Evolutionary conservation across 2,113 vertebrate species (phyloP).

Genomic region (Notarius quadriscutis): DNA sequence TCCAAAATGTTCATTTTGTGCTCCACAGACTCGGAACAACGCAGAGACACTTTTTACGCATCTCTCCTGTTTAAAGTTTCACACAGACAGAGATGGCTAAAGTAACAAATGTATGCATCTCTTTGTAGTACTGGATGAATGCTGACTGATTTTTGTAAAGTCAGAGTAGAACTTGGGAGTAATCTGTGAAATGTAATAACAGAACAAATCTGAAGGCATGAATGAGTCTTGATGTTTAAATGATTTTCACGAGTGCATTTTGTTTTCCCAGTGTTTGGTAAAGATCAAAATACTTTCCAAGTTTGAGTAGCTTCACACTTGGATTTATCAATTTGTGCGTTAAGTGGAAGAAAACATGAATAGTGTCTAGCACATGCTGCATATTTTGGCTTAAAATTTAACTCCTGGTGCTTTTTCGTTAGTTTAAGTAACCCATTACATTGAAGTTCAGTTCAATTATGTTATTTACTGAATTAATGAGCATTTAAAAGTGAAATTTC

Average conservation of each 20-base stretch:
- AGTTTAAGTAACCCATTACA: background rate
- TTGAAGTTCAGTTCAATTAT: background rate
- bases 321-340: background rate
- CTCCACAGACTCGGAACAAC: slow-evolving; percentile 15
- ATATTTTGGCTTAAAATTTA: background rate
- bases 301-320: background rate
- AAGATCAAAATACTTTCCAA: background rate
- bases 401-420: background rate
- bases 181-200: background rate
- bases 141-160: background rate
- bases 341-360: background rate
- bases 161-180: no score
- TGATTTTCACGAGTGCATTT: background rate
- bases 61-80: slow-evolving; percentile 7
- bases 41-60: background rate
- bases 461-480: background rate
- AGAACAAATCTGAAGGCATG: background rate
- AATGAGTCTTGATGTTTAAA: background rate
- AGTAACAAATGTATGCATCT: background rate
- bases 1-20: slow-evolving; percentile 20
- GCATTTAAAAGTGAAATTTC: background rate
- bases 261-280: background rate
- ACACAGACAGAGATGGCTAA: background rate
- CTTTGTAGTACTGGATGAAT: background rate
- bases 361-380: background rate